Base-by-base conservation (phyloP, 1,140 invertebrate species). In the Pararge aegeria region DNA sequence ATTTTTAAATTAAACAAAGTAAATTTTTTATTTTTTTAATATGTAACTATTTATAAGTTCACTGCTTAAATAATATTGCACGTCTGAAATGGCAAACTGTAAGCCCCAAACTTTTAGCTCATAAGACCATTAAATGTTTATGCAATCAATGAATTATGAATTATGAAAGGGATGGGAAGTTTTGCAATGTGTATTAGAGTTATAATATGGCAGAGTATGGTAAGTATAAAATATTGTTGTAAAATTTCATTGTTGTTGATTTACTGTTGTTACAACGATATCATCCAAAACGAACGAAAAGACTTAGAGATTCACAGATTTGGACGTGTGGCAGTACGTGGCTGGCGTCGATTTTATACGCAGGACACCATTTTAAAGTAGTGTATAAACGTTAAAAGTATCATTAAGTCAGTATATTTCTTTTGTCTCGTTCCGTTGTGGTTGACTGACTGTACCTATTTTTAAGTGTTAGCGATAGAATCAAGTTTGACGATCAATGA, bases 361-460 rank as follows among this genome's bases (percentile, higher is more conserved):
- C 80, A 82, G 78, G 72, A 83, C 80, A 84, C 79, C 73, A 80
- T 83, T 85, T 80, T 77, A 83, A 84, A 87, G 73, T 80, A 78
- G 70, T 81, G 73, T 78, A 83, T 83, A 80, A 81, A 86, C 74
- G 70, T 72, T 83, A 78, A 78, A 75, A 73, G 70, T 80, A 76
- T 79, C 71, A 78, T 78, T 78, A 79, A 80, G 57, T 56, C 58
- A 64, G 34, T 61, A 54, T 61, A 68, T 61, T 56, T 68, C 51
- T 64, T 61, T 73, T 75, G 64, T 72, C 59, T 75, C 66, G 64
- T 75, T 75, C 79, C 72, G 37, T 56, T 62, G 52, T 46, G 68
- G 52, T 72, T 56, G 37, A 62, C 38, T 62, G 29, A 49, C 19
- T 20, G 10, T 20, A 46, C 2, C 42, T 0, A 30, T 16, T 50